Conservation (phyloP, 2,888 invertebrate species). For the Psococerastis gibbosa region DNA sequence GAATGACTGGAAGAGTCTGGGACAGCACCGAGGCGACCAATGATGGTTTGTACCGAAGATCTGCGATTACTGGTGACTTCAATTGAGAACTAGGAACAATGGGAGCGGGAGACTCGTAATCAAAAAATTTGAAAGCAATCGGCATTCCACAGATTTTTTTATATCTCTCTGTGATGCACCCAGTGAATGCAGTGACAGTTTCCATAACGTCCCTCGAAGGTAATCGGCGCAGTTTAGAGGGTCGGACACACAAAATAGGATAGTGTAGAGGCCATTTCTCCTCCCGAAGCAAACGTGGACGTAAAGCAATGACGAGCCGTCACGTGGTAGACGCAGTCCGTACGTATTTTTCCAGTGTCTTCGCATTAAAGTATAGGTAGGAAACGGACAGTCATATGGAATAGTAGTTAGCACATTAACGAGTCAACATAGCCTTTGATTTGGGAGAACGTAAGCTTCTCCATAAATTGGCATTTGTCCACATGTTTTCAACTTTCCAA, state of each 20-base stretch:
- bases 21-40: too few relatives aligned
- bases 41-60: too few relatives aligned
- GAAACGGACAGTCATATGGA: constrained; percentile 1
- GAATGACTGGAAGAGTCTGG: too few relatives aligned
- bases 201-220: neutral
- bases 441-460: neutral
- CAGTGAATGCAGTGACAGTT: neutral
- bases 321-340: neutral
- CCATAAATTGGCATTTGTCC: neutral
- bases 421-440: neutral
- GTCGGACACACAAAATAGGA: neutral
- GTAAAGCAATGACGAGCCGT: neutral
- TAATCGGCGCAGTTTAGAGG: neutral
- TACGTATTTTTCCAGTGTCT: constrained; percentile 6
- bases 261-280: constrained; percentile 2
- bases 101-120: neutral
- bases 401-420: neutral
- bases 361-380: neutral
- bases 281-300: neutral
- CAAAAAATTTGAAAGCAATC: neutral
- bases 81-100: too few relatives aligned
- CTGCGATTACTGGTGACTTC: too few relatives aligned
- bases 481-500: neutral
- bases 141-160: neutral
- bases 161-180: neutral